Percentiles rank a stretch among this genome's conserved stretches.
Evolutionary conservation across 2,797 vertebrate genomes (phyloP).

Genomic region (Gadopsis marmoratus): DNA sequence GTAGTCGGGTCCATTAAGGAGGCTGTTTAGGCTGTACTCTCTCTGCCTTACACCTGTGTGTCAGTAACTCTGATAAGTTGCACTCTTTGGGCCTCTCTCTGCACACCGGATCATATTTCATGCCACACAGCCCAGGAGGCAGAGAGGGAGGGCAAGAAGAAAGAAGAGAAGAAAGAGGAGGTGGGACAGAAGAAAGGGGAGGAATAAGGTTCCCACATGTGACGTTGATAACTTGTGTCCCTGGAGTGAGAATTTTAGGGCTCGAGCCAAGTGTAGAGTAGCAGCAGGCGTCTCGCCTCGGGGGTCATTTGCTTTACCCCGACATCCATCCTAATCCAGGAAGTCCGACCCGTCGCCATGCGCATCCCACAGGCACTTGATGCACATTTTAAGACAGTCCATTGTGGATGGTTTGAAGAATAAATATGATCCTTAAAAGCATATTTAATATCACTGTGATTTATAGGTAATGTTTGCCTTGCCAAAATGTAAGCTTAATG

Average conservation of each 20-base stretch:
- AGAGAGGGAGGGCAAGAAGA: conserved; percentile 12
- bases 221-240: conserved; percentile 18
- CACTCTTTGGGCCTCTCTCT: conserved; percentile 68
- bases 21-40: conserved; percentile 50
- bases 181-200: background rate
- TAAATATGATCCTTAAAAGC: background rate
- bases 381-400: background rate
- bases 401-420: background rate
- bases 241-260: conserved; percentile 17
- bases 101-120: conserved; percentile 71
- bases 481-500: conserved; percentile 39
- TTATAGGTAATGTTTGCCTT: conserved; percentile 7
- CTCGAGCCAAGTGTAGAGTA: background rate
- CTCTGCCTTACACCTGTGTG: conserved; percentile 40
- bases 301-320: conserved; percentile 1
- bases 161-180: conserved; percentile 15
- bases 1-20: conserved; percentile 42
- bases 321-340: conserved; percentile 15
- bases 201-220: conserved; percentile 4
- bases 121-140: conserved; percentile 38
- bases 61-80: conserved; percentile 78
- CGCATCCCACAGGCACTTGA: conserved; percentile 4
- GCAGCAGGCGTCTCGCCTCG: background rate
- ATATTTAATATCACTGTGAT: conserved; percentile 1
- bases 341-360: background rate